These are phyloP conservation scores for Pseudococcus viburni DNA, from an alignment of 2,888 invertebrate species.

Conservation along the genomic window DNA sequence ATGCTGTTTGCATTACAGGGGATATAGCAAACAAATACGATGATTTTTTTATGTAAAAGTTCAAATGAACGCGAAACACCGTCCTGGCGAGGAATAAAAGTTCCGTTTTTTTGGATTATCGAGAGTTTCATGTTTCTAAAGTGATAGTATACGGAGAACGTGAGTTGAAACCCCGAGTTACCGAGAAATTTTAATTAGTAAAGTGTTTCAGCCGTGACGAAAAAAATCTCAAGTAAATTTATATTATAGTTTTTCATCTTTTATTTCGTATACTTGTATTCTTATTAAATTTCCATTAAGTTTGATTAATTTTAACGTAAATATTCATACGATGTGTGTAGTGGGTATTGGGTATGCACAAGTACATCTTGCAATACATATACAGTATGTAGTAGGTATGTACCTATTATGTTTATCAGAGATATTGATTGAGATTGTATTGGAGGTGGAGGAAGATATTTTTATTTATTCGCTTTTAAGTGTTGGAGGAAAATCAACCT, in stretches of 20 bases:
- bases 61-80: slow-evolving; percentile 1
- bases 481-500: too few species aligned
- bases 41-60: background rate
- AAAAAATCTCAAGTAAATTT: background rate
- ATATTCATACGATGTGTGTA: background rate
- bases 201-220: background rate
- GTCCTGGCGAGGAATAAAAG: background rate
- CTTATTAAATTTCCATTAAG: background rate
- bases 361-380: background rate
- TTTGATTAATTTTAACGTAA: background rate
- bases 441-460: too few species aligned
- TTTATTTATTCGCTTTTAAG: too few species aligned
- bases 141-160: background rate
- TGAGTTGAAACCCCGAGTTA: background rate
- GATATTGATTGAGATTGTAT: background rate
- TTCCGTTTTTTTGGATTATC: background rate
- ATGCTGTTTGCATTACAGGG: background rate
- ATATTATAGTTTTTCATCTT: background rate
- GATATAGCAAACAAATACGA: background rate
- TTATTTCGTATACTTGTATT: background rate
- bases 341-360: background rate
- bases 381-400: background rate
- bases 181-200: slow-evolving; percentile 1
- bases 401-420: background rate
- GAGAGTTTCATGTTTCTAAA: background rate